phyloP scores from a whole-genome alignment of 2,113 vertebrate genomes.

The human region DNA sequence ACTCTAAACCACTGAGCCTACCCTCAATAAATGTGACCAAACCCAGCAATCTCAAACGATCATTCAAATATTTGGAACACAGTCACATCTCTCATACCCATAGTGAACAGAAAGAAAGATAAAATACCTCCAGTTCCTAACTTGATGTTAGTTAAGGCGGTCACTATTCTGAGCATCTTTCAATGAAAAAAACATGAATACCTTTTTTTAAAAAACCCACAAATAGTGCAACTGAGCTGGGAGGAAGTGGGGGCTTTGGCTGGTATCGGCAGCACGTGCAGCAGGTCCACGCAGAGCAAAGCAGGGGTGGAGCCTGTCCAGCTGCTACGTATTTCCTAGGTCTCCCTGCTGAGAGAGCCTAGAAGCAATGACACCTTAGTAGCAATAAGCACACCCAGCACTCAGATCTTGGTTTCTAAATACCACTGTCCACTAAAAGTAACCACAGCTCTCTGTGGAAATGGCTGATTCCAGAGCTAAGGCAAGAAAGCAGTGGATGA shows the following conservation, averaged over 20 bases:
- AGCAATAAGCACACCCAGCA: neutral
- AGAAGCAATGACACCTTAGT: neutral
- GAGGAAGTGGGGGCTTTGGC: neutral
- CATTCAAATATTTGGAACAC: neutral
- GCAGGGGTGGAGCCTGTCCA: neutral
- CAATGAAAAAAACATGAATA: neutral
- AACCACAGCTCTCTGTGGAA: neutral
- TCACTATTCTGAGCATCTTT: neutral
- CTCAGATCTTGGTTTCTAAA: neutral
- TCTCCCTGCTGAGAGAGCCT: neutral
- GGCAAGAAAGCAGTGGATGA: neutral
- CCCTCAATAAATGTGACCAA: neutral
- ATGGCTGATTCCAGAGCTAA: neutral
- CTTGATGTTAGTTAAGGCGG: neutral
- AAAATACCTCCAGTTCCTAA: neutral
- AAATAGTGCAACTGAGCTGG: neutral
- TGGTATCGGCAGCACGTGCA: neutral
- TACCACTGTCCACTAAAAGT: neutral
- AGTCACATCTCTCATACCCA: neutral
- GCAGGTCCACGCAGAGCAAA: neutral
- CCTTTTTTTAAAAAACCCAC: neutral
- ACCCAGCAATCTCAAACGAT: neutral
- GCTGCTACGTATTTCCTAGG: neutral
- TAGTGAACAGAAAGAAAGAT: neutral
- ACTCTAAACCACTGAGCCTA: neutral